Evolutionary conservation across 2,797 vertebrate species (phyloP), one percentile per base, ranked within the genome.

Genomic region (Sciurus carolinensis): DNA sequence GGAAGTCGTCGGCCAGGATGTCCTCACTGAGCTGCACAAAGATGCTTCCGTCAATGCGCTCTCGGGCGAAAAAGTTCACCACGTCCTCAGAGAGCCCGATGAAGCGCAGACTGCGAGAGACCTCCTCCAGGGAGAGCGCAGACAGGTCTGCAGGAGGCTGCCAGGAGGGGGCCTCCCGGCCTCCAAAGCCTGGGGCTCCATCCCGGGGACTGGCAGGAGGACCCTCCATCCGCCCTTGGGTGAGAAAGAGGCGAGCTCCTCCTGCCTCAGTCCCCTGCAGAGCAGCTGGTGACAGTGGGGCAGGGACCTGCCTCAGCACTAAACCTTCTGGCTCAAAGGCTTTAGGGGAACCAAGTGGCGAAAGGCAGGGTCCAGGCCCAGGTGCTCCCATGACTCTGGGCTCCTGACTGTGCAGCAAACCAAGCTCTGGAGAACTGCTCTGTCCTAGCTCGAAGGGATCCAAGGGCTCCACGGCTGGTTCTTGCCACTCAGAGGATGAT

Each of bases 21-120:
- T 99, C 99, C 98, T 99, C 99, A 0, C 99, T 99, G 96, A 99
- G 99, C 98, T 99, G 99, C 92, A 99, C 99, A 33, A 99, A 99
- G 97, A 99, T 99, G 98, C 99, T 99, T 95, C 99, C 99, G 0
- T 99, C 99, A 0, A 99, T 99, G 33, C 99, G 99, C 96, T 99
- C 99, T 85, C 99, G 99, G 94, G 99, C 99, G 87, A 99, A 99
- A 97, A 99, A 98, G n/a, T 98, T 99, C 95, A 99, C 99, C 18
- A 99, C 99, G 0, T 99, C 99, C 98, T 99, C 99, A 0, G 99
- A 99, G 83, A 99, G 99, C 94, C 99, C 99, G 0, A 99, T 99
- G 98, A 99, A 99, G 26, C 99, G 99, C 97, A 99, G 98, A 92
- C 99, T 99, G 62, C 99, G 99, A 0, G 99, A 99, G 54, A 99